Evolutionary conservation across 2,888 invertebrate species (phyloP).

Genomic region (Mantis religiosa): DNA sequence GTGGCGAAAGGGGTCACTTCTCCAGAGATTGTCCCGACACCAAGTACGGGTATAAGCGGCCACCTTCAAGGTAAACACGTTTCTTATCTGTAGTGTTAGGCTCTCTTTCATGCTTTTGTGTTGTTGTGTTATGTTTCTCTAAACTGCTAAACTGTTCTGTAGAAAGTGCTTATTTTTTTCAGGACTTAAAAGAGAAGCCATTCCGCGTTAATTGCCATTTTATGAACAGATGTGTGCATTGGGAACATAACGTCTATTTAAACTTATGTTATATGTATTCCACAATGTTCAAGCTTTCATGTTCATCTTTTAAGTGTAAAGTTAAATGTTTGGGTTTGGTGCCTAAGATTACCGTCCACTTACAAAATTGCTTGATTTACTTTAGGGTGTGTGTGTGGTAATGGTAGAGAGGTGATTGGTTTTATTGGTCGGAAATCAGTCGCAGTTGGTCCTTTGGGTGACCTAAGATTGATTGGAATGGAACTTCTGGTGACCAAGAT

Average conservation of each 20-base stretch:
- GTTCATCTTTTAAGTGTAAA: not conserved
- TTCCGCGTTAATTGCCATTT: not conserved
- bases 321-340: not conserved
- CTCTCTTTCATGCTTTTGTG: not conserved
- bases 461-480: slow-evolving; percentile 21
- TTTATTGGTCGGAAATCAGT: slow-evolving; percentile 17
- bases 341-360: not conserved
- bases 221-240: not conserved
- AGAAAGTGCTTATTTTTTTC: not conserved
- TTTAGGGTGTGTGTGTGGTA: slow-evolving; percentile 32
- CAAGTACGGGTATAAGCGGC: slow-evolving; percentile 37
- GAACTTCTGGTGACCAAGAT: slow-evolving; percentile 10
- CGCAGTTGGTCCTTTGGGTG: slow-evolving; percentile 15
- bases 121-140: too few species aligned
- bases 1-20: slow-evolving; percentile 55
- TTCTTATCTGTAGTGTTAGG: not conserved
- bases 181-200: not conserved
- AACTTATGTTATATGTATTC: not conserved
- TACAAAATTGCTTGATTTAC: slow-evolving; percentile 29
- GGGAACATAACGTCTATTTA: not conserved
- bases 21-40: slow-evolving; percentile 52
- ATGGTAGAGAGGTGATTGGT: slow-evolving; percentile 30
- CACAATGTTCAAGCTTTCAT: not conserved
- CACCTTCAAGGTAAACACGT: slow-evolving; percentile 33
- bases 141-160: not conserved